Percentiles rank a stretch among this genome's conserved stretches.
Evolutionary conservation across 2,888 invertebrate genomes (phyloP).

Genomic region (Hirtodrosophila trivittata): DNA sequence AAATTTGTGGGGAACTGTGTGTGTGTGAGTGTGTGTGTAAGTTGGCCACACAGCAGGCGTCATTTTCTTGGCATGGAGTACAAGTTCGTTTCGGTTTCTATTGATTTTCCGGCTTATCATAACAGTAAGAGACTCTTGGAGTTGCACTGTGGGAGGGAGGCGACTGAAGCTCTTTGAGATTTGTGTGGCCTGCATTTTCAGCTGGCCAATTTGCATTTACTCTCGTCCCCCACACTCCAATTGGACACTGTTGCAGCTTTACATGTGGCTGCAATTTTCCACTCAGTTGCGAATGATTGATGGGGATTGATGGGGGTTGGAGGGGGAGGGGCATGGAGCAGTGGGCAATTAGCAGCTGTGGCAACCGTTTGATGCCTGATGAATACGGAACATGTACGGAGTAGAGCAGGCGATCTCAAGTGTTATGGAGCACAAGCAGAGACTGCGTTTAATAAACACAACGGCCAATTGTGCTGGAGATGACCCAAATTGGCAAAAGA

Average conservation of each 20-base stretch:
- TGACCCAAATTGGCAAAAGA: conserved; percentile 51
- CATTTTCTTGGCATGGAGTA: conserved; percentile 8
- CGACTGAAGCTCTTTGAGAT: background rate
- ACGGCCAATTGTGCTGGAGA: conserved; percentile 45
- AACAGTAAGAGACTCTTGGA: conserved; percentile 15
- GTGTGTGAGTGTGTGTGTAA: background rate
- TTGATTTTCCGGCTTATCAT: conserved; percentile 37
- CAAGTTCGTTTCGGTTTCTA: conserved; percentile 16
- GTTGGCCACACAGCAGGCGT: conserved; percentile 9
- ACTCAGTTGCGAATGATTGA: conserved; percentile 51
- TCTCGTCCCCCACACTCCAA: background rate
- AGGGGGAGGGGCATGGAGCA: conserved; percentile 3
- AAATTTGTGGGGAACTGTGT: conserved; percentile 24
- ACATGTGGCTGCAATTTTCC: conserved; percentile 40
- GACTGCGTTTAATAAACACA: conserved; percentile 61
- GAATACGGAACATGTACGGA: conserved; percentile 27
- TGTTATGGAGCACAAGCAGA: conserved; percentile 13
- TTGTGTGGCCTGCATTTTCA: too few species aligned
- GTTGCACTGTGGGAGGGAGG: background rate
- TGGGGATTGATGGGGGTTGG: conserved; percentile 12
- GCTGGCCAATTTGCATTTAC: background rate
- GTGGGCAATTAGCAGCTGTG: conserved; percentile 42
- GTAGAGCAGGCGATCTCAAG: conserved; percentile 54
- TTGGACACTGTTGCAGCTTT: background rate
- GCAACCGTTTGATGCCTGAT: conserved; percentile 45